Evolutionary conservation across 2,797 vertebrate genomes (phyloP).

Genomic region (Glossophaga mutica): DNA sequence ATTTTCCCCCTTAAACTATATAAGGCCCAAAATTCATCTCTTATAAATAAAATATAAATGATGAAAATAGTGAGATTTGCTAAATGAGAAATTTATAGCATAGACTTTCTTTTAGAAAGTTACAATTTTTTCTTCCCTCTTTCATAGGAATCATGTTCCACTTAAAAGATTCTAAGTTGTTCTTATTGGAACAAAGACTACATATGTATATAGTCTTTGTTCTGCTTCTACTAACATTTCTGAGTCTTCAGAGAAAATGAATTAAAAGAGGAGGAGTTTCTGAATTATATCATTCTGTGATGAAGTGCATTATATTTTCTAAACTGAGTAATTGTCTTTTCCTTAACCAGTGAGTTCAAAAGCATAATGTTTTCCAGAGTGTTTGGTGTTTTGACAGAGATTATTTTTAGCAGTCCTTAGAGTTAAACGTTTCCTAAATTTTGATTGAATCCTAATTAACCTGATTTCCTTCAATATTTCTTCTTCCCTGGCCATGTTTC

Average conservation of each 20-base stretch:
- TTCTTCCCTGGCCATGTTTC: constrained; percentile 55
- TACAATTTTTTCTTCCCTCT: not conserved
- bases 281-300: not conserved
- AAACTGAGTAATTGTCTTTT: not conserved
- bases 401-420: not conserved
- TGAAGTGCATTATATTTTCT: not conserved
- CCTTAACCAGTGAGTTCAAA: not conserved
- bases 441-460: constrained; percentile 45
- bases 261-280: not conserved
- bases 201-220: not conserved
- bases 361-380: not conserved
- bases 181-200: not conserved
- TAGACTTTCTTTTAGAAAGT: not conserved
- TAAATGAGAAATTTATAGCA: not conserved
- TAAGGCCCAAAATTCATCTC: not conserved
- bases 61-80: not conserved
- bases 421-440: constrained; percentile 4
- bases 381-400: not conserved
- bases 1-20: not conserved
- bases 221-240: not conserved
- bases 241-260: not conserved
- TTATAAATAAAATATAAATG: not conserved
- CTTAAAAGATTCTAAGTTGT: not conserved
- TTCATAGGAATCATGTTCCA: not conserved
- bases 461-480: constrained; percentile 39